Conservation (phyloP, 2,113 vertebrate species). For the Planiliza haematocheilus region DNA sequence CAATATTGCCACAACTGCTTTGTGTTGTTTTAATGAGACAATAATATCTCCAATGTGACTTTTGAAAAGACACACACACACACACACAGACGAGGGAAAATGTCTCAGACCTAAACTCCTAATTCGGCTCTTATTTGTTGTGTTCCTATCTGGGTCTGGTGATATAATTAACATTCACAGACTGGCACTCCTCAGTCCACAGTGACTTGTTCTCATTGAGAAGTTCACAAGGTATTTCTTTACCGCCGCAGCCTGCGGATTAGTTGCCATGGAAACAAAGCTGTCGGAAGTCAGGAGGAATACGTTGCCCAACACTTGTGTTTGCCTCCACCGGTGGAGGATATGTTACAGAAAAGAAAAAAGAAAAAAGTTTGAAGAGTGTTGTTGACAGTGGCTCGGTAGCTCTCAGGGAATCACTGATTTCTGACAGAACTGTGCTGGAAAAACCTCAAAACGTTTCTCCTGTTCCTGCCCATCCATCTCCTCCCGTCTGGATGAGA, state of each 20-base stretch:
- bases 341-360: slow-evolving; percentile 27
- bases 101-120: not conserved
- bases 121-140: slow-evolving; percentile 25
- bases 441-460: not conserved
- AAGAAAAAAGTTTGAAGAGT: slow-evolving; percentile 58
- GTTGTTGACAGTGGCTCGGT: slow-evolving; percentile 30
- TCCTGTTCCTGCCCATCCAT: not conserved
- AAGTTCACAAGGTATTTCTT: slow-evolving; percentile 76
- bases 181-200: slow-evolving; percentile 49
- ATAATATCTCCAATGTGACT: not conserved
- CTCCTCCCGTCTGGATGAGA: not conserved
- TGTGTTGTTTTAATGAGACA: not conserved
- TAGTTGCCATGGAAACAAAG: slow-evolving; percentile 78
- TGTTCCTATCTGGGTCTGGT: slow-evolving; percentile 32
- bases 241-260: slow-evolving; percentile 58
- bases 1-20: not conserved
- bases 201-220: slow-evolving; percentile 69
- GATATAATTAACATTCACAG: slow-evolving; percentile 74
- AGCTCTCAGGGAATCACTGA: slow-evolving; percentile 9
- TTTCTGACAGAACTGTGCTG: slow-evolving; percentile 7
- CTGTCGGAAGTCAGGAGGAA: slow-evolving; percentile 56
- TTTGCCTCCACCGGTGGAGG: slow-evolving; percentile 32
- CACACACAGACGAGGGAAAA: too few species aligned
- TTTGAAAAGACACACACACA: not conserved
- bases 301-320: slow-evolving; percentile 38